phyloP scores from a whole-genome alignment of 2,888 invertebrate species.

The Coecobrya sp. region DNA sequence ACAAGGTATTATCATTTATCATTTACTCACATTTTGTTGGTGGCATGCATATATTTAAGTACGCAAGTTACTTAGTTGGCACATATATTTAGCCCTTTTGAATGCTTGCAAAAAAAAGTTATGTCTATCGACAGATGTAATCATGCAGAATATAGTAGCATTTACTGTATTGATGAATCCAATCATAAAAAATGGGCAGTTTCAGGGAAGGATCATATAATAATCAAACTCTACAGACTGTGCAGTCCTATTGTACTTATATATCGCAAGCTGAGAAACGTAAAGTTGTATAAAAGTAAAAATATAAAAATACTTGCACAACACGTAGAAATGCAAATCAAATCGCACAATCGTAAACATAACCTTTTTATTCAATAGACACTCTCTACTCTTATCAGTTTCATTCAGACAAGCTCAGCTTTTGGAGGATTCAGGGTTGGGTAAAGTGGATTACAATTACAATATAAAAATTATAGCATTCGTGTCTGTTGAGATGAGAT shows the following conservation, averaged over 20 bases:
- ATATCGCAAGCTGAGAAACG: background rate
- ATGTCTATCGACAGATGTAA: constrained; percentile 34
- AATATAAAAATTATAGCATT: background rate
- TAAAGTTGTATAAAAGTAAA: background rate
- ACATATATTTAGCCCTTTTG: background rate
- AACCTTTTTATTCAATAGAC: background rate
- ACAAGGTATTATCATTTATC: constrained; percentile 17
- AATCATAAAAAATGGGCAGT: background rate
- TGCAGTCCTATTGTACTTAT: background rate
- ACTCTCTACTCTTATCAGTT: background rate
- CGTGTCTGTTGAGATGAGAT: background rate
- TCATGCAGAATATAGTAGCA: background rate
- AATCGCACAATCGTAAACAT: background rate
- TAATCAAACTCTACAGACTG: background rate
- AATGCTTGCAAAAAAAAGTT: background rate
- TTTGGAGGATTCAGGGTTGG: constrained; percentile 26
- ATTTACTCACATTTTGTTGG: background rate
- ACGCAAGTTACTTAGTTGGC: background rate
- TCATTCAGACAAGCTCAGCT: constrained; percentile 3
- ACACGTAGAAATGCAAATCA: constrained; percentile 17
- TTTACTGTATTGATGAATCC: background rate
- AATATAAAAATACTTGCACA: background rate
- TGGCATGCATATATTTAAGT: background rate
- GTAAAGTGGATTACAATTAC: constrained; percentile 15
- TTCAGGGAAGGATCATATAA: background rate